Conservation (phyloP, 2,888 invertebrate genomes). For the Beris chalybata region DNA sequence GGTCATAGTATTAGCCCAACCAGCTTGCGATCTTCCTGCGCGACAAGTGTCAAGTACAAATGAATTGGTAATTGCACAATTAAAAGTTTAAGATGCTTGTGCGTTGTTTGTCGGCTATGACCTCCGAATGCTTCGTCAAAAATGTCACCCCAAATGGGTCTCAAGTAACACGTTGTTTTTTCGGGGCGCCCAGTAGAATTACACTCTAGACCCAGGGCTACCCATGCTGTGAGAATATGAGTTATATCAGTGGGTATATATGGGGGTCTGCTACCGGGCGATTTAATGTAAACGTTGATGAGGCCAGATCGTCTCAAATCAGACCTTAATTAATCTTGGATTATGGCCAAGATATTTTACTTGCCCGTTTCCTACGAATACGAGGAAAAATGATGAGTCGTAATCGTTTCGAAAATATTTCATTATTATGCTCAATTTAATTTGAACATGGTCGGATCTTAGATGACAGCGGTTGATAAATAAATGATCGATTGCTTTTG, state of each 20-base stretch:
- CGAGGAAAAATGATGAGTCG: constrained; percentile 35
- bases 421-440: constrained; percentile 30
- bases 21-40: constrained; percentile 12
- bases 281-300: not conserved
- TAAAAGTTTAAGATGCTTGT: constrained; percentile 33
- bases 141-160: constrained; percentile 20
- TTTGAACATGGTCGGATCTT: constrained; percentile 3
- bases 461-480: no score
- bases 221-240: constrained; percentile 27
- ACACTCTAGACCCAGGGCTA: not conserved
- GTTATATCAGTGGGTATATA: constrained; percentile 11
- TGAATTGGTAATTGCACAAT: constrained; percentile 40
- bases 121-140: constrained; percentile 5
- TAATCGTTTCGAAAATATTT: constrained; percentile 36
- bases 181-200: no score
- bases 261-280: constrained; percentile 17
- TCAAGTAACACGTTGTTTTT: constrained; percentile 14
- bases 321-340: constrained; percentile 39
- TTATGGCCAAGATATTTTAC: constrained; percentile 34
- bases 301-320: constrained; percentile 26
- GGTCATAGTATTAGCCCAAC: not conserved
- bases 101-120: not conserved
- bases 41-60: constrained; percentile 38
- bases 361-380: constrained; percentile 18
- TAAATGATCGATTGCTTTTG: no score